Conservation (phyloP, 2,797 vertebrate species). For the Strix occidentalis region DNA sequence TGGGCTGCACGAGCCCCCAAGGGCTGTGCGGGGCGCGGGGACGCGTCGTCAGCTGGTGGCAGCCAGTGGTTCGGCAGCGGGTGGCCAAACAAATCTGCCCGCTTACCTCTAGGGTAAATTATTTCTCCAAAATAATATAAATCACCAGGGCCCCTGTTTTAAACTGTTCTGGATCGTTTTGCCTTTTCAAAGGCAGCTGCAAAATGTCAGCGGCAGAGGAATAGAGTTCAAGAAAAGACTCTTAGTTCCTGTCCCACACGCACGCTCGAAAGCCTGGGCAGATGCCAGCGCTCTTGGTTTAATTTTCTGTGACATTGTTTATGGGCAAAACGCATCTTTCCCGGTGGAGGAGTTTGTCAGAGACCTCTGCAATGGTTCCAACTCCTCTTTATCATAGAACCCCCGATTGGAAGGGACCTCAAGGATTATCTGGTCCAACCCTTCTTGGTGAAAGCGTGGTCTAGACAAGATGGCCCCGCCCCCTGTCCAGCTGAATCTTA, state of each 20-base stretch:
- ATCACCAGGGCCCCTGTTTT: background rate
- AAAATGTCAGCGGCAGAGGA: background rate
- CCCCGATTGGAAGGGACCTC: background rate
- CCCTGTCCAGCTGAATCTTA: too few relatives aligned
- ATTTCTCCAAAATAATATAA: background rate
- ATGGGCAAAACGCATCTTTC: background rate
- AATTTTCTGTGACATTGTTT: background rate
- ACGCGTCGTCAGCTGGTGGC: background rate
- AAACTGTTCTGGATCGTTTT: background rate
- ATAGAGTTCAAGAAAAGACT: background rate
- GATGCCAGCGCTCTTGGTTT: background rate
- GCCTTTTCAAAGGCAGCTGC: background rate
- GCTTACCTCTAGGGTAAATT: background rate
- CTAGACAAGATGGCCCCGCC: too few relatives aligned
- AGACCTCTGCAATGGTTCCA: background rate
- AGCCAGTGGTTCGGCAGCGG: background rate
- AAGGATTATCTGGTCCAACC: background rate
- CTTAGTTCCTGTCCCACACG: background rate
- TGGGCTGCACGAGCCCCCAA: too few relatives aligned
- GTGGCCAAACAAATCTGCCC: background rate
- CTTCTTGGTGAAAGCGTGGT: background rate
- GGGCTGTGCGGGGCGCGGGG: too few relatives aligned
- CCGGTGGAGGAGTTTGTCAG: background rate
- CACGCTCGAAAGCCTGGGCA: background rate
- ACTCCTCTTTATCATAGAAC: background rate